Percentiles rank a stretch among this genome's conserved stretches.
Conservation (phyloP, 2,113 vertebrate species). For the Sebastes fasciatus region DNA sequence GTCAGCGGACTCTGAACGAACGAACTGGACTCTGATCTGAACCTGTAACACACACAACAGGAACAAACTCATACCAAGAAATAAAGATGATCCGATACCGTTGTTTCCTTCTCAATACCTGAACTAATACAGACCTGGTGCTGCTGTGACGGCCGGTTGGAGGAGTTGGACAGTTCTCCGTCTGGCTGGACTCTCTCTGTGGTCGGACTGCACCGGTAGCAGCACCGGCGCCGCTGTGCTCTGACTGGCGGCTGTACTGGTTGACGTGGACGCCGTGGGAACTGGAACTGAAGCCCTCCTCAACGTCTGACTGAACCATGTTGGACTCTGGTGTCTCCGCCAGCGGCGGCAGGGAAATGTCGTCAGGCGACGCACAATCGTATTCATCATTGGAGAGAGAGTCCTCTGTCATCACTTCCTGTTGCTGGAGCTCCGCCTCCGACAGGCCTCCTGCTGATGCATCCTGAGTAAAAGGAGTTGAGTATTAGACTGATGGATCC, state of each 20-base stretch:
- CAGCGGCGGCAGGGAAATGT: constrained; percentile 92
- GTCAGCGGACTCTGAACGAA: constrained; percentile 77
- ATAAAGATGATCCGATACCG: neutral
- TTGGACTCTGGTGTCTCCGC: constrained; percentile 91
- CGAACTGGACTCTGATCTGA: constrained; percentile 78
- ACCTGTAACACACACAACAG: constrained; percentile 35
- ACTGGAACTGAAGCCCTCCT: constrained; percentile 83
- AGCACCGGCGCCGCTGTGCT: constrained; percentile 44
- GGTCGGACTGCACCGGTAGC: constrained; percentile 58
- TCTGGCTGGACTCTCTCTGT: constrained; percentile 74
- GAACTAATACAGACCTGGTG: constrained; percentile 38
- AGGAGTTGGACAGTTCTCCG: constrained; percentile 73
- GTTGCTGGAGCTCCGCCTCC: constrained; percentile 79
- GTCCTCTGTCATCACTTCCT: constrained; percentile 84
- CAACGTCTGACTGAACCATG: constrained; percentile 86
- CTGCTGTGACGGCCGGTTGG: constrained; percentile 56
- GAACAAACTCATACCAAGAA: neutral
- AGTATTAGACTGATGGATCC: neutral
- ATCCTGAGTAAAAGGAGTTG: constrained; percentile 58
- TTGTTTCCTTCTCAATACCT: neutral
- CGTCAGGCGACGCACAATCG: constrained; percentile 91
- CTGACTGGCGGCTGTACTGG: constrained; percentile 78
- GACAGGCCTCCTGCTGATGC: constrained; percentile 51
- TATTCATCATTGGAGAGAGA: constrained; percentile 88
- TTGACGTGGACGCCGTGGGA: constrained; percentile 79